Conservation (phyloP, 2,113 vertebrate species). For the Oreocharis arfaki region DNA sequence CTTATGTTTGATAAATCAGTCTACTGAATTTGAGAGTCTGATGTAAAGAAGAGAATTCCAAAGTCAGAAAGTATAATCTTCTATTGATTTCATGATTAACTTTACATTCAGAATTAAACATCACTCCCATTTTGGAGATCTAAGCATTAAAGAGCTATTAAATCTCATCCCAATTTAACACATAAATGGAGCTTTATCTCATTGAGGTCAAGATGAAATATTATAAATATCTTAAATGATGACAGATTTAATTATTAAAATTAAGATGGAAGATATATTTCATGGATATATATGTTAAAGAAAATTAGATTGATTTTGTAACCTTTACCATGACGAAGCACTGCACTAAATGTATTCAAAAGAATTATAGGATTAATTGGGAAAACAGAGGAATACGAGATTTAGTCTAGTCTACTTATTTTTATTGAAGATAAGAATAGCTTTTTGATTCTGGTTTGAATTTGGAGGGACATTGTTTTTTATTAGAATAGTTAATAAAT, state of each 20-base stretch:
- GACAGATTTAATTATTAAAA: not conserved
- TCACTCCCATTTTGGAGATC: not conserved
- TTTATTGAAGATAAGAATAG: not conserved
- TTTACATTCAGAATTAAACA: not conserved
- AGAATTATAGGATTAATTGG: not conserved
- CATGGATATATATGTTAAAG: not conserved
- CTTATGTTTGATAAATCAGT: not conserved
- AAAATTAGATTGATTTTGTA: not conserved
- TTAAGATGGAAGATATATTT: not conserved
- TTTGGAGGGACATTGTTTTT: fast-evolving
- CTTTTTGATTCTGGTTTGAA: not conserved
- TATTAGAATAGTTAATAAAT: not conserved
- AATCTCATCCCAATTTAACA: not conserved
- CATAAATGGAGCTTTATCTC: not conserved
- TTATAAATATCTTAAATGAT: not conserved
- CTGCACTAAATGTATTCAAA: not conserved
- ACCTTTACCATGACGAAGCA: not conserved
- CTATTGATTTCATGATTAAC: not conserved
- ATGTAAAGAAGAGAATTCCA: not conserved
- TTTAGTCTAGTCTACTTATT: not conserved
- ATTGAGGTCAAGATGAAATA: not conserved
- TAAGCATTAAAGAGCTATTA: not conserved
- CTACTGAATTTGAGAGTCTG: not conserved
- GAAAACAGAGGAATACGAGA: not conserved
- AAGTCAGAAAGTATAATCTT: not conserved